A percentile compares a stretch with the other conserved stretches of the same genome.
These are phyloP conservation scores for Nylanderia fulva DNA, from an alignment of 1,140 invertebrate species.

Conservation along the genomic window DNA sequence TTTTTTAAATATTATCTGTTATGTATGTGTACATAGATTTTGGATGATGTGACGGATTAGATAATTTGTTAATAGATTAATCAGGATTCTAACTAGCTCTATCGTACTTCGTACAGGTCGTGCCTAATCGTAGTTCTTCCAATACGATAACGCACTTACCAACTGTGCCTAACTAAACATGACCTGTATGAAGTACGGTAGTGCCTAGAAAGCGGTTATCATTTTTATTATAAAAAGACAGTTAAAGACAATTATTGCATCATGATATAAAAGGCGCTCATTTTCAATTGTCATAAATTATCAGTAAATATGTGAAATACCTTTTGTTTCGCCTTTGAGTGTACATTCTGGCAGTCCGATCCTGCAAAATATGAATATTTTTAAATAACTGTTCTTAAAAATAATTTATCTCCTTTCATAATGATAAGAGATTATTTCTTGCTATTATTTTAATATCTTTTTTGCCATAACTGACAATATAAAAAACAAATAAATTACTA, in stretches of 20 bases:
- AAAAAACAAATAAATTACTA: constrained; percentile 15
- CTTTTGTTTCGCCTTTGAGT: constrained; percentile 82
- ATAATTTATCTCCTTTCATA: not conserved
- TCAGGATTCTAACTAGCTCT: constrained; percentile 72
- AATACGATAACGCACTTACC: constrained; percentile 72
- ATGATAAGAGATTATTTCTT: not conserved
- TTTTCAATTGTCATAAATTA: constrained; percentile 59
- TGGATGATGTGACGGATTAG: not conserved
- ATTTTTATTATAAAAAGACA: constrained; percentile 65
- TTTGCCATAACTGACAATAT: not conserved
- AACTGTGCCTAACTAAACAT: constrained; percentile 73
- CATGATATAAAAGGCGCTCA: constrained; percentile 24
- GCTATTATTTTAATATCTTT: not conserved
- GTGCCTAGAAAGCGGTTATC: constrained; percentile 73
- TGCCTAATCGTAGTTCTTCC: constrained; percentile 72
- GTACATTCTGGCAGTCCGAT: constrained; percentile 78
- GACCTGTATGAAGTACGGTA: constrained; percentile 77
- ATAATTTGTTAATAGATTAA: constrained; percentile 17
- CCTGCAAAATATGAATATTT: constrained; percentile 77
- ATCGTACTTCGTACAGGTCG: constrained; percentile 76
- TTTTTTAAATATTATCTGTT: constrained; percentile 58
- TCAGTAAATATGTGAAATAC: constrained; percentile 67
- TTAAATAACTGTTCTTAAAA: not conserved
- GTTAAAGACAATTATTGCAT: constrained; percentile 53
- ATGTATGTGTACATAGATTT: not conserved